Base-by-base conservation (phyloP, 2,888 invertebrate genomes). In the Spilosoma lubricipeda region DNA sequence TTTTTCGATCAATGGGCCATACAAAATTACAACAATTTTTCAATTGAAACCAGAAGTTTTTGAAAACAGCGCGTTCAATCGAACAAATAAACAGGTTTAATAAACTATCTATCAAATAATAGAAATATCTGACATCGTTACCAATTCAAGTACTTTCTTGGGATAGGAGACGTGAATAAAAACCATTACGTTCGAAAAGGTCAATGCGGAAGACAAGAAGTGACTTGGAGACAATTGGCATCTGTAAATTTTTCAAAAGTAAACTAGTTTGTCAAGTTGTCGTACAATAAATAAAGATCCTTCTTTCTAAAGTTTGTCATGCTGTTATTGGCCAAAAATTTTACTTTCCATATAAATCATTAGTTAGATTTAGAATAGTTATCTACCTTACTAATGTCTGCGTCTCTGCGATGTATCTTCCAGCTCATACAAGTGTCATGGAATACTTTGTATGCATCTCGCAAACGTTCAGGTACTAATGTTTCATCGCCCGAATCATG, bases 401-500 rank as follows among this genome's bases (percentile, higher is more conserved):
- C 81, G 77, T 79, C 76, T 82, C 68, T 67, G 27, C 72, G 68
- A 82, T 85, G 82, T 75, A 82, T 82, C 79, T 82, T 80, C 67
- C 63, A 30, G 8, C 63, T 79, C 73, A 80, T 78, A 82, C 82
- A 78, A 79, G 77, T 80, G 77, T 80, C 81, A 77, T 71, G 65
- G 45, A 72, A 76, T 63, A 84, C 82, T 92, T 90, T 84, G 89
- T 91, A 94, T 93, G 90, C 93, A 85, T 80, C 81, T 85, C 82
- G 84, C 88, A 88, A 85, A 85, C 86, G 85, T 85, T 89, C 87
- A 87, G 80, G 87, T 90, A 92, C 92, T 93, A 92, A 94, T 94
- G 94, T 92, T 91, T 90, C 88, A 89, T 90, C 93, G 92, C 93
- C 88, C 87, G 89, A 89, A 87, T 89, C 88, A 90, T 89, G 83